Conservation (phyloP, 1,140 invertebrate genomes). For the Xylocopa sonorina region DNA sequence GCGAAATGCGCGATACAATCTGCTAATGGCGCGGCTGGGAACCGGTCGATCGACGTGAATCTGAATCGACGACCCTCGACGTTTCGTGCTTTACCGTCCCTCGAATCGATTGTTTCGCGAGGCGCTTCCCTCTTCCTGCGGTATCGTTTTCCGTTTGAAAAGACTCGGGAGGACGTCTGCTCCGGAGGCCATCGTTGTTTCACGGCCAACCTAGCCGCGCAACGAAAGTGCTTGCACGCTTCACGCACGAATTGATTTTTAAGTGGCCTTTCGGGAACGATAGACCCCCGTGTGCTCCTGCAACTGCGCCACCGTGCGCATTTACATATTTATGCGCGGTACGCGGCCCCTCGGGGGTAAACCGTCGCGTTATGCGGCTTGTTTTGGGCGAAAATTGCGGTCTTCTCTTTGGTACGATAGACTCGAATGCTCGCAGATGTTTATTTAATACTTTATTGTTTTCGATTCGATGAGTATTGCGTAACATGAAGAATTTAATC, state of each 20-base stretch:
- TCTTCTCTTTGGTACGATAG: not conserved
- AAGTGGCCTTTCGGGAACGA: conserved; percentile 28
- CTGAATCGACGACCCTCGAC: conserved; percentile 63
- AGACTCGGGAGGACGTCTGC: conserved; percentile 20
- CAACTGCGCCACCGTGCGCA: conserved; percentile 4
- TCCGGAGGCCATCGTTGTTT: conserved; percentile 60
- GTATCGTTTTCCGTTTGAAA: conserved; percentile 54
- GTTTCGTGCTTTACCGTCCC: conserved; percentile 19
- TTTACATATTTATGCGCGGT: conserved; percentile 19
- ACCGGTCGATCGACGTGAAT: conserved; percentile 69
- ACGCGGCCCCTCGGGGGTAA: not conserved
- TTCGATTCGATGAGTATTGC: not conserved
- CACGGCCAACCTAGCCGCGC: conserved; percentile 22
- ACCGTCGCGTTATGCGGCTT: not conserved
- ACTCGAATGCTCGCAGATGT: not conserved
- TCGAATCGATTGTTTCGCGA: conserved; percentile 55
- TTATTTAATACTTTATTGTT: not conserved
- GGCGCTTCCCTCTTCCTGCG: conserved; percentile 5
- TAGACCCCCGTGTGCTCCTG: not conserved
- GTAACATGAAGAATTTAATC: too few species aligned
- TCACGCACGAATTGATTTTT: conserved; percentile 35
- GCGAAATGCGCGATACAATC: conserved; percentile 72
- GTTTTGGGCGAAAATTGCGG: not conserved
- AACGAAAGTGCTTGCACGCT: conserved; percentile 44
- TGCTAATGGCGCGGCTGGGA: conserved; percentile 73